Conservation (phyloP, 2,113 vertebrate species). For the Pollimyrus isidori region DNA sequence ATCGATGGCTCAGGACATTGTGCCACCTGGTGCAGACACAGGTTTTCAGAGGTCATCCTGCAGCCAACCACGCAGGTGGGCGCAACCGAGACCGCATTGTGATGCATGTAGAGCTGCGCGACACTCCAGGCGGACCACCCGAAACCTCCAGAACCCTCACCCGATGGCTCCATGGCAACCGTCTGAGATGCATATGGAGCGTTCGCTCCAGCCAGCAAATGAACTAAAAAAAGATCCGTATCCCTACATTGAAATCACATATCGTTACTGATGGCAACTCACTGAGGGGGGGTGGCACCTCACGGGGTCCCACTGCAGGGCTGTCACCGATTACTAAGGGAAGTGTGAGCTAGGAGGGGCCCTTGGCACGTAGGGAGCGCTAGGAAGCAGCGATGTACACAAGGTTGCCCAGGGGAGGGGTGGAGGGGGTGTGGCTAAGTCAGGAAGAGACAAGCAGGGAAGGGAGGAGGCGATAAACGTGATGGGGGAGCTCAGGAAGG, state of each 20-base stretch:
- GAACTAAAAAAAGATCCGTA: constrained; percentile 23
- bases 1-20: not conserved
- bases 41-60: not conserved
- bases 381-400: not conserved
- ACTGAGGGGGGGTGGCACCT: not conserved
- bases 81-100: not conserved
- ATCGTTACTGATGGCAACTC: constrained; percentile 21
- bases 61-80: not conserved
- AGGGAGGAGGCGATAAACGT: not conserved
- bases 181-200: not conserved
- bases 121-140: not conserved
- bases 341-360: not conserved
- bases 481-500: not conserved
- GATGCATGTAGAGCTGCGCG: not conserved
- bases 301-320: not conserved
- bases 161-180: not conserved
- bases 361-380: not conserved
- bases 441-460: not conserved
- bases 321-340: not conserved
- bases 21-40: not conserved
- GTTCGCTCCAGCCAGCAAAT: not conserved
- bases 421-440: not conserved
- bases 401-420: not conserved
- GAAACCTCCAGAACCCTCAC: not conserved
- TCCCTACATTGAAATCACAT: constrained; percentile 22